A percentile compares a stretch with the other conserved stretches of the same genome.
Evolutionary conservation across 2,888 invertebrate genomes (phyloP).

Genomic region (Polyommatus iphigenia): DNA sequence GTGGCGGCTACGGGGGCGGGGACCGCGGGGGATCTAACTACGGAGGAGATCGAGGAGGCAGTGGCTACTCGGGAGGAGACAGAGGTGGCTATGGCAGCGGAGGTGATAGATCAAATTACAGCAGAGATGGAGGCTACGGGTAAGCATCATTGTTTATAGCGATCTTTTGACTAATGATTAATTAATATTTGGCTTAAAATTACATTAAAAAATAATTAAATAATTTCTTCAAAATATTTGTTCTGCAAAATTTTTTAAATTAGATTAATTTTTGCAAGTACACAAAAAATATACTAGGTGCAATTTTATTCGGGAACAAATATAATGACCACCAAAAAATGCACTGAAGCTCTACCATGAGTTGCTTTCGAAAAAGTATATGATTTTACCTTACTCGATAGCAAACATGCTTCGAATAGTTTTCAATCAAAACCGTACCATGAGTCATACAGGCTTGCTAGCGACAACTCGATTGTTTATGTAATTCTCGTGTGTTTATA

Average conservation of each 20-base stretch:
- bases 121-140: slow-evolving; percentile 81
- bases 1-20: slow-evolving; percentile 64
- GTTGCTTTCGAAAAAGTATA: too few relatives aligned
- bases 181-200: not conserved
- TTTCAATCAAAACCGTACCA: too few relatives aligned
- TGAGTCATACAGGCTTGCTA: too few relatives aligned
- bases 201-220: not conserved
- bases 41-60: slow-evolving; percentile 67
- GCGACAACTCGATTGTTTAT: too few relatives aligned
- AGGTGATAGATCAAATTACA: slow-evolving; percentile 70
- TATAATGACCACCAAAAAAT: too few relatives aligned
- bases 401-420: too few relatives aligned
- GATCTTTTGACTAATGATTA: not conserved
- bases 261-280: not conserved
- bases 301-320: not conserved
- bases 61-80: slow-evolving; percentile 63
- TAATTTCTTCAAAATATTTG: not conserved
- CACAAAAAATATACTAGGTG: not conserved
- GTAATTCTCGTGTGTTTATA: too few relatives aligned
- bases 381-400: too few relatives aligned
- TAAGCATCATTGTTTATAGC: slow-evolving; percentile 59
- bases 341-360: too few relatives aligned
- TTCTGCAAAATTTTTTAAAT: not conserved
- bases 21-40: slow-evolving; percentile 53
- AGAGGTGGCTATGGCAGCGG: slow-evolving; percentile 73